Evolutionary conservation across 2,113 vertebrate species (phyloP), one percentile per base, ranked within the genome.

Genomic region (Haemorhous mexicanus): DNA sequence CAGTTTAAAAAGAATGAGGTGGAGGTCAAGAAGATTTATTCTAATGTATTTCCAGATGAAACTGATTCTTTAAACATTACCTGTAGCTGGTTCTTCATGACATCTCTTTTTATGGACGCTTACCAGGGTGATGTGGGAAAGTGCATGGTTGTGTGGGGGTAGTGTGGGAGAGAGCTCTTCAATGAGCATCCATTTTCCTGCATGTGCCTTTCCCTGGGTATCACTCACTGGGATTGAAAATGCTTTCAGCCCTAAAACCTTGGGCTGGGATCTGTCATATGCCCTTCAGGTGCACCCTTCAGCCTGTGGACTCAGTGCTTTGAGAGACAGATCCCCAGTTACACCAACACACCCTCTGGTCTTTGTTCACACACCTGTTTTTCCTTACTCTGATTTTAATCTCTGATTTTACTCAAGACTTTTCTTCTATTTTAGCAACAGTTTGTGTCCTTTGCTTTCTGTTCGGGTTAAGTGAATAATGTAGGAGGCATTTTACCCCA

Each of bases 71-170:
- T 18, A 67, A 74, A 53, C 20, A 32, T 50, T 35, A 47, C 22
- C 2, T 72, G 30, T 18, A 66, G 13, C 24, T 76, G 6, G 1
- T 56, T 78, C 47, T 70, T 89, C n/a, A 47, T 1, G 0, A 43
- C 52, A 3, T 47, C n/a, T 64, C 10, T 39, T 76, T 90, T 80
- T 32, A 35, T 18, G 46, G 9, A 66, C 15, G 30, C 11, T 64
- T 73, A 44, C 11, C 14, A 64, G 7, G 5, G 12, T 32, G 10
- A 55, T 37, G 11, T 35, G 15, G 78, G 61, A 35, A 87, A 81
- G 23, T 24, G 9, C 7, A 15, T 20, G 2, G 22, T 49, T 61
- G 15, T 33, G 5, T n/a, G 5, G 1, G 7, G 8, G 11, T 13
- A 69, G 11, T 17, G 15, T 1, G 16, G 19, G 11, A 58, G 18